phyloP scores from a whole-genome alignment of 2,797 vertebrate genomes.

The Hyperoplus lanceolatus region DNA sequence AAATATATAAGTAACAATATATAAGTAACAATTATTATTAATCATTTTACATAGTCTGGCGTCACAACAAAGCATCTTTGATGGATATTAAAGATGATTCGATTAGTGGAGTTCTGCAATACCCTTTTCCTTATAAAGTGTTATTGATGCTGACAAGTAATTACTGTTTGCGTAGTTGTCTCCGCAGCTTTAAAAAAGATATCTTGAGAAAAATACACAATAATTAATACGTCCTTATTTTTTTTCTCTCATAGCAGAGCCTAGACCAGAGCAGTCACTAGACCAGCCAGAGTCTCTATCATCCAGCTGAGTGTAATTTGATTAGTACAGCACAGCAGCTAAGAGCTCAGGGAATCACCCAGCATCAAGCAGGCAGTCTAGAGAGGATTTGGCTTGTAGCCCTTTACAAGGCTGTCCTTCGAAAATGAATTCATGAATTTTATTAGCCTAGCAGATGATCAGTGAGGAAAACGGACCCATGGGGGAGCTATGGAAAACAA shows the following conservation, averaged over 20 bases:
- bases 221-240: conserved; percentile 45
- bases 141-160: background rate
- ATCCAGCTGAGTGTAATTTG: conserved; percentile 64
- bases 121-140: conserved; percentile 4
- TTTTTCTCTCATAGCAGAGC: conserved; percentile 44
- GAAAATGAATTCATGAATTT: conserved; percentile 65
- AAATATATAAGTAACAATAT: no score
- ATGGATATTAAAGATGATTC: conserved; percentile 9
- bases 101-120: background rate
- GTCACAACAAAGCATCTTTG: background rate
- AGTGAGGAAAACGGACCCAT: conserved; percentile 37
- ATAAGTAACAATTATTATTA: background rate
- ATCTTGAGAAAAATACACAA: conserved; percentile 44
- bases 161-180: conserved; percentile 31
- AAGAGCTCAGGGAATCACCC: conserved; percentile 67
- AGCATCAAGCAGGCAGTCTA: conserved; percentile 47
- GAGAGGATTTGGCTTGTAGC: conserved; percentile 64
- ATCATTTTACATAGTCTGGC: background rate
- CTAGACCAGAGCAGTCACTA: conserved; percentile 40
- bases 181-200: conserved; percentile 31
- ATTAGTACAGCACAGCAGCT: conserved; percentile 66
- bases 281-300: conserved; percentile 62
- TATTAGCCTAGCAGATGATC: conserved; percentile 62
- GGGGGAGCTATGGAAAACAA: conserved; percentile 60
- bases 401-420: conserved; percentile 57